Conservation (phyloP, 2,888 invertebrate genomes). For the Megalurothrips usitatus region DNA sequence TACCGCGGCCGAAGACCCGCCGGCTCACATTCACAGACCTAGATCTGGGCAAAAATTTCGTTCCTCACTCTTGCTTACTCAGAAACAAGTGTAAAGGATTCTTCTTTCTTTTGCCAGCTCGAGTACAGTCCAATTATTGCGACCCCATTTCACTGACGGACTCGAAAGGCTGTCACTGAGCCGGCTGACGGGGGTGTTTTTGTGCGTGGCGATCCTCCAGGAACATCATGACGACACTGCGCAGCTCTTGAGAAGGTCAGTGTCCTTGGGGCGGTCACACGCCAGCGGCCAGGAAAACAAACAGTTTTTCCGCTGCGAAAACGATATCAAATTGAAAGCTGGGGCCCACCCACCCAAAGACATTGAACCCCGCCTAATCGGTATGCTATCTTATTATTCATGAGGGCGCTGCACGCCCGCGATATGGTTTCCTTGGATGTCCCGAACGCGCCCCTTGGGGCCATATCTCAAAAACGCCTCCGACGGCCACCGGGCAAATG, state of each 20-base stretch:
- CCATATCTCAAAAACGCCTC: conserved; percentile 8
- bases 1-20: neutral
- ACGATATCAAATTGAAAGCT: neutral
- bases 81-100: neutral
- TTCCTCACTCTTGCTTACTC: neutral
- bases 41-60: neutral
- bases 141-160: no score
- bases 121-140: no score
- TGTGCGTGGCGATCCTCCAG: no score
- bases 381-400: conserved; percentile 13
- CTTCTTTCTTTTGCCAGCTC: neutral
- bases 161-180: no score
- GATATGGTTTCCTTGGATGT: conserved; percentile 20
- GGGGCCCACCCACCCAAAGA: conserved; percentile 2
- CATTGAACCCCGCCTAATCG: neutral
- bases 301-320: neutral
- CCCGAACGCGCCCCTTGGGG: neutral
- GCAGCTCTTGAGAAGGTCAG: no score
- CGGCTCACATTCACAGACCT: neutral
- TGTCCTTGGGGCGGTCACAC: no score
- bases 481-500: neutral
- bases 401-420: conserved; percentile 4
- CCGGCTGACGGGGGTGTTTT: no score
- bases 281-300: no score
- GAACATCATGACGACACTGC: no score